Base-by-base conservation (phyloP, 2,888 invertebrate genomes). In the Apeira syringaria region DNA sequence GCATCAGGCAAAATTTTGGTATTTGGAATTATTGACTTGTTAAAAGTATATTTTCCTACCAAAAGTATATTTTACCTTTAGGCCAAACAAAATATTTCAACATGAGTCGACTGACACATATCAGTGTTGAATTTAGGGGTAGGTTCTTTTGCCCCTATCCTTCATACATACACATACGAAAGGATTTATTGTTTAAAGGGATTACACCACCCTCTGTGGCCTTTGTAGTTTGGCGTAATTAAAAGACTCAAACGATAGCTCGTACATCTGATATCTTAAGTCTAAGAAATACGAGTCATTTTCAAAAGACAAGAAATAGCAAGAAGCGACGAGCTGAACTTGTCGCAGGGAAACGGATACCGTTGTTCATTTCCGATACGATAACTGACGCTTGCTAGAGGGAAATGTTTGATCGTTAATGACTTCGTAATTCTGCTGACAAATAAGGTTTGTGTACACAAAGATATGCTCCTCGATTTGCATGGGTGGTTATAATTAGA, bases 111-210 rank as follows among this genome's bases (percentile, higher is more conserved):
- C n/a, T n/a, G n/a, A n/a, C n/a, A n/a, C n/a, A n/a, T n/a, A n/a
- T n/a, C n/a, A n/a, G n/a, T n/a, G n/a, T n/a, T n/a, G n/a, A n/a
- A n/a, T n/a, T n/a, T n/a, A n/a, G n/a, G n/a, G n/a, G n/a, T n/a
- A n/a, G n/a, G n/a, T n/a, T n/a, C n/a, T n/a, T n/a, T n/a, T n/a
- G n/a, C n/a, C n/a, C n/a, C n/a, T n/a, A n/a, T n/a, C n/a, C n/a
- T n/a, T n/a, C n/a, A n/a, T 12, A 10, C 7, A 11, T 3, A 25
- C 27, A 30, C 11, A 55, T 47, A 47, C 38, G 42, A 35, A 49
- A 57, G 60, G 54, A 62, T 61, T 61, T 64, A 68, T 60, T 59
- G 61, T 57, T 61, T 56, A 51, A 56, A 59, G 59, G 56, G 60
- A 62, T 65, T 59, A 56, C 49, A 53, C 49, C 35, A 47, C 38